Conservation (phyloP, 2,113 vertebrate species). For the Thymallus thymallus region DNA sequence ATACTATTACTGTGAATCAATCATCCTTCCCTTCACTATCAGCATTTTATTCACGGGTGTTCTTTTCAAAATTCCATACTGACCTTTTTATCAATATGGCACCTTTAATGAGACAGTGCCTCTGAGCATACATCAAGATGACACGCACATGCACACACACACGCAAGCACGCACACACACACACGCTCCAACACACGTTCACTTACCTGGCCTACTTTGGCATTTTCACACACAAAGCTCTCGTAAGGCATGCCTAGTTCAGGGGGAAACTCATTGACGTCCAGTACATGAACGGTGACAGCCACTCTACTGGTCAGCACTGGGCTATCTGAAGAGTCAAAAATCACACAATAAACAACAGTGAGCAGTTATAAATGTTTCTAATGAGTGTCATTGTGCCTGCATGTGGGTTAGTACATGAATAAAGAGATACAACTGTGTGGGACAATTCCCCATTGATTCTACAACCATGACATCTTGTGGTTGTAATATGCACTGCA, state of each 20-base stretch:
- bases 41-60: too few relatives aligned
- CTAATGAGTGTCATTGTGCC: neutral
- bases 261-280: constrained; percentile 97
- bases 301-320: constrained; percentile 88
- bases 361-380: neutral
- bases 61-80: too few relatives aligned
- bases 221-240: constrained; percentile 92
- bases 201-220: constrained; percentile 90
- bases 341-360: constrained; percentile 21
- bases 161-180: neutral
- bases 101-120: neutral
- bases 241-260: constrained; percentile 91
- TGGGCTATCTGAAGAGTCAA: constrained; percentile 81
- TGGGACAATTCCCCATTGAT: neutral
- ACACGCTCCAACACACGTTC: neutral
- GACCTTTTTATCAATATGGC: too few relatives aligned
- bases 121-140: neutral
- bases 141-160: neutral
- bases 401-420: neutral
- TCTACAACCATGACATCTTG: constrained; percentile 64
- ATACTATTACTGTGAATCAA: too few relatives aligned
- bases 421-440: neutral
- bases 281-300: constrained; percentile 88
- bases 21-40: too few relatives aligned
- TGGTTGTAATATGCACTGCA: constrained; percentile 48